A percentile compares a stretch with the other conserved stretches of the same genome.
These are phyloP conservation scores for Erinaceus europaeus DNA, from an alignment of 2,113 vertebrate genomes.

Conservation along the genomic window DNA sequence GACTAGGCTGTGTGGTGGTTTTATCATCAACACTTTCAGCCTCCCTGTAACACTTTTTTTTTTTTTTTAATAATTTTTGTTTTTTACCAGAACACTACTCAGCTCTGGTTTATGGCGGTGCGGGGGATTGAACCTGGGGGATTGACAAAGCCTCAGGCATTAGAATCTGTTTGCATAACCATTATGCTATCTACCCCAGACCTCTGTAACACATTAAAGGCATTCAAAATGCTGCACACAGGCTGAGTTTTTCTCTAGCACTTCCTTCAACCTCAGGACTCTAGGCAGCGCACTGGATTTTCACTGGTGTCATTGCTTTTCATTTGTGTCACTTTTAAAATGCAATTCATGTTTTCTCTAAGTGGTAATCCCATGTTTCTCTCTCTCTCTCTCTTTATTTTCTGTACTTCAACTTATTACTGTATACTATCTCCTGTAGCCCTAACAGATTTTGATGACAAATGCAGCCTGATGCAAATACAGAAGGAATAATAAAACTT, in stretches of 20 bases:
- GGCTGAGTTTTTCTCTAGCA: background rate
- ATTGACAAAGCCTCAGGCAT: no score
- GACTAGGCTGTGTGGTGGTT: background rate
- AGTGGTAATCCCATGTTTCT: conserved; percentile 16
- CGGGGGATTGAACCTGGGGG: no score
- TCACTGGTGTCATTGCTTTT: conserved; percentile 3
- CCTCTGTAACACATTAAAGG: no score
- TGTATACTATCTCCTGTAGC: background rate
- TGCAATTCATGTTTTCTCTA: conserved; percentile 1
- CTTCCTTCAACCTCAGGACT: background rate
- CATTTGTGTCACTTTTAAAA: conserved; percentile 43
- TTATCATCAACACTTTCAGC: background rate
- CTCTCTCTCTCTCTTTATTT: conserved; percentile 39
- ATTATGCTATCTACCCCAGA: no score
- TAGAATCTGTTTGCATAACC: no score
- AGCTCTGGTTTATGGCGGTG: no score
- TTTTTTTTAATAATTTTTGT: no score
- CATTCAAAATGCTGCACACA: background rate
- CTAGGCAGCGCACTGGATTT: background rate
- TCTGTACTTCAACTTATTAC: conserved; percentile 36
- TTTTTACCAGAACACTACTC: no score
- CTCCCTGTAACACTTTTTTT: background rate
- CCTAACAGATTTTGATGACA: background rate
- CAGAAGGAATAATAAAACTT: background rate
- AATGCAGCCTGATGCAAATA: background rate